Evolutionary conservation across 1,140 invertebrate genomes (phyloP), one percentile per base, ranked within the genome.

Genomic region (Pectinophora gossypiella): DNA sequence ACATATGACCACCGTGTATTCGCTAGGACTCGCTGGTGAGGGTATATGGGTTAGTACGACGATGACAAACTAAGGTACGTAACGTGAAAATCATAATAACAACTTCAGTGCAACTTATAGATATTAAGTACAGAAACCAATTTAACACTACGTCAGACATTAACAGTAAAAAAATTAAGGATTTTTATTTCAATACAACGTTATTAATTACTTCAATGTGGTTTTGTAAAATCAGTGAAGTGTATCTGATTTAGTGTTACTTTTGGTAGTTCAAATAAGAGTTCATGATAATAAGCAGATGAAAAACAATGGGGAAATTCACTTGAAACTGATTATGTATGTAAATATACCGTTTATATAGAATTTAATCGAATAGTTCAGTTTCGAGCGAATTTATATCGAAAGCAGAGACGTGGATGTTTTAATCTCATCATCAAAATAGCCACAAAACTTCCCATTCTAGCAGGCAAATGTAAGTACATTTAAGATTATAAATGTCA

Each of bases 1-100:
- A 86, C 83, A 86, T 86, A 86, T 86, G 83, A 86, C 81, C 81
- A 86, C 83, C 83, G 83, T 86, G 81, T 85, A 85, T 84, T 87
- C 84, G 84, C 84, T 82, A 81, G 79, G 79, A 84, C 81, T 79
- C 72, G 55, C 72, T 72, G 40, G n/a, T 50, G 27, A 12, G 27
- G n/a, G 57, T 53, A 61, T 60, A 63, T 32, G 47, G 35, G 61
- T 64, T 47, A 35, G 58, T 65, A 64, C 60, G 56, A 65, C 59
- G 58, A 68, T 70, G 27, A 32, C 9, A 32, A 32, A 32, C 27
- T 32, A 12, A 32, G n/a, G 9, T 32, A 32, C n/a, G 27, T 12
- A 32, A 32, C 9, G 27, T 32, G 27, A 12, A 32, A 32, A 32
- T 32, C 6, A 32, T 32, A 32, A 32, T n/a, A 32, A 32, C n/a